phyloP scores from a whole-genome alignment of 2,888 invertebrate species.

The Pristionchus entomophagus region DNA sequence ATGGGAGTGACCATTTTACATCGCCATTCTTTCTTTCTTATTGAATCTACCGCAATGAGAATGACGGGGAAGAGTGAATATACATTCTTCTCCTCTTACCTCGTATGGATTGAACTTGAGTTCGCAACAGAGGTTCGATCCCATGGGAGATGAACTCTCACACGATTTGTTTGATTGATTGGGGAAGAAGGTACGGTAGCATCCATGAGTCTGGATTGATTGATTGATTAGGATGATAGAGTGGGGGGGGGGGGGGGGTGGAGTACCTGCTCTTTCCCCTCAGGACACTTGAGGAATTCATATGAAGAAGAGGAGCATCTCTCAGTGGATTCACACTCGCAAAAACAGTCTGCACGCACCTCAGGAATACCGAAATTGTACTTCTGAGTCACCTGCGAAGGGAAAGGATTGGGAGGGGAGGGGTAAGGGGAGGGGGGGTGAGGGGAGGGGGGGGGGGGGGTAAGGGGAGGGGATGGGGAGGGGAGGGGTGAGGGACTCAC shows the following conservation, averaged over 20 bases:
- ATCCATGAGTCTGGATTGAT: conserved; percentile 56
- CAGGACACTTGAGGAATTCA: conserved; percentile 48
- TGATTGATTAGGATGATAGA: conserved; percentile 11
- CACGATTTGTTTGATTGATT: conserved; percentile 71
- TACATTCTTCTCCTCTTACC: background rate
- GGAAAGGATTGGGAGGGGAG: background rate
- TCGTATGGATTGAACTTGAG: conserved; percentile 62
- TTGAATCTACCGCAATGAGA: background rate
- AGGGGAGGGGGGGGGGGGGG: background rate
- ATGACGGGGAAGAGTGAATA: conserved; percentile 12
- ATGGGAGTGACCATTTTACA: conserved; percentile 22
- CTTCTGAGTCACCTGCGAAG: conserved; percentile 67
- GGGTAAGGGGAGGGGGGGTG: too few species aligned
- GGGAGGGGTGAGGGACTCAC: conserved; percentile 50
- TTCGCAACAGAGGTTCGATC: conserved; percentile 70
- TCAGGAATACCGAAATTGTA: conserved; percentile 75
- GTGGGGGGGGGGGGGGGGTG: background rate
- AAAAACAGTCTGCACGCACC: conserved; percentile 71
- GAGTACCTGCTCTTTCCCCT: conserved; percentile 32
- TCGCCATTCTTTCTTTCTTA: background rate
- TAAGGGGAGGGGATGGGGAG: background rate
- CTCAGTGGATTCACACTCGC: conserved; percentile 68
- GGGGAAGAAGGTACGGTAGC: conserved; percentile 74
- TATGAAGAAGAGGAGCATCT: conserved; percentile 59
- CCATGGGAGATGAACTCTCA: conserved; percentile 53